Percentiles rank a stretch among this genome's conserved stretches.
Conservation (phyloP, 2,888 invertebrate genomes). For the Tachina fera region DNA sequence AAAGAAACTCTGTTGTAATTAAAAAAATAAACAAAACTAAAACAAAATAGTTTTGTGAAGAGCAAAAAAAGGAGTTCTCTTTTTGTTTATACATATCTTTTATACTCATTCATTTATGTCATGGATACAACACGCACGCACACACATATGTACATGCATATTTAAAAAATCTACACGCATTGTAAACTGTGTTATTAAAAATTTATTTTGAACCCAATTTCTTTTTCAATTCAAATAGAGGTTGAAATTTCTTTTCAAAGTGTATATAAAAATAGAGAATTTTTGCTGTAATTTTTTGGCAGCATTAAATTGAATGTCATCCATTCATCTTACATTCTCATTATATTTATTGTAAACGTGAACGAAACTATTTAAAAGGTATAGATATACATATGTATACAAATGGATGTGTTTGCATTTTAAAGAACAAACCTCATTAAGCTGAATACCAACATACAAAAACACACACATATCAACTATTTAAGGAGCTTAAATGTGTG, state of each 20-base stretch:
- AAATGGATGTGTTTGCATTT: no score
- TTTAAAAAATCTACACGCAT: neutral
- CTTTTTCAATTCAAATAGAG: slow-evolving; percentile 4
- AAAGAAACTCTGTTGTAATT: slow-evolving; percentile 53
- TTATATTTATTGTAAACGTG: slow-evolving; percentile 30
- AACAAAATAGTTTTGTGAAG: neutral
- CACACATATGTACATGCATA: neutral
- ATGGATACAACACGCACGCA: neutral
- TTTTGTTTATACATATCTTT: neutral
- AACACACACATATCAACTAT: no score
- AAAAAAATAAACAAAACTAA: slow-evolving; percentile 47
- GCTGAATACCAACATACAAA: no score
- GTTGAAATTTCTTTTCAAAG: slow-evolving; percentile 28
- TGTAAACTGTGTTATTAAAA: slow-evolving; percentile 50
- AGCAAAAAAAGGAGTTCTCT: neutral
- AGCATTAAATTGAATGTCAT: slow-evolving; percentile 40
- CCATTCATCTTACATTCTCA: neutral
- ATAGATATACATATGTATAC: no score
- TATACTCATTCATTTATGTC: slow-evolving; percentile 11
- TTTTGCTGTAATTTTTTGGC: slow-evolving; percentile 11
- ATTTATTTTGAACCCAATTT: slow-evolving; percentile 42
- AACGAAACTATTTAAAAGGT: neutral
- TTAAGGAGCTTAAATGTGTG: no score
- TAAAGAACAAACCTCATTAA: no score
- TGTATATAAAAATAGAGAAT: neutral